phyloP scores from a whole-genome alignment of 2,888 invertebrate species.

The Meiosimyza decipiens region DNA sequence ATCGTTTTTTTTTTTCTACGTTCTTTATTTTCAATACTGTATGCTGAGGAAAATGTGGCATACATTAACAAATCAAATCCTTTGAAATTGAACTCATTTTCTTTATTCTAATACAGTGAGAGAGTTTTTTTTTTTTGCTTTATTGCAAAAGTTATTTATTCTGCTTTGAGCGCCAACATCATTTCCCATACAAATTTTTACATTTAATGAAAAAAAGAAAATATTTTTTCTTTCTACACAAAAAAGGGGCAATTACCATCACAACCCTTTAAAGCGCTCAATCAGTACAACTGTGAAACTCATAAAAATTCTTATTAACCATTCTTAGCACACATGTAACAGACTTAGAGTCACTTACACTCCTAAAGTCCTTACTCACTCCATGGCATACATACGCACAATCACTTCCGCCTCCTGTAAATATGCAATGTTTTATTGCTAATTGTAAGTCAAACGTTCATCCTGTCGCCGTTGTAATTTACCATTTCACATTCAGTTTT shows the following conservation, averaged over 20 bases:
- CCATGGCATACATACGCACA: not conserved
- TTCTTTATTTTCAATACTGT: not conserved
- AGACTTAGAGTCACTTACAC: not conserved
- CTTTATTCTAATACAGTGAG: too few species aligned
- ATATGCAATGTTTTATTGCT: slow-evolving; percentile 27
- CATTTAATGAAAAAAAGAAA: not conserved
- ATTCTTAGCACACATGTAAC: slow-evolving; percentile 24
- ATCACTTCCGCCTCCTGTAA: slow-evolving; percentile 24
- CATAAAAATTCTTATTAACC: slow-evolving; percentile 24
- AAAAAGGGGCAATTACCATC: too few species aligned
- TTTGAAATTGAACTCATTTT: not conserved
- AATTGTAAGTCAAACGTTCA: slow-evolving; percentile 33
- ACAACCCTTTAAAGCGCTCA: slow-evolving; percentile 6
- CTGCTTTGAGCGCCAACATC: not conserved
- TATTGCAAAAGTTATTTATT: too few species aligned
- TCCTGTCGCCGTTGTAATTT: slow-evolving; percentile 27
- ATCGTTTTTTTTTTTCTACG: too few species aligned
- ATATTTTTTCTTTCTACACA: too few species aligned
- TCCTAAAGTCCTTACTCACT: not conserved
- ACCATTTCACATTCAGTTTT: too few species aligned
- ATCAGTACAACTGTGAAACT: not conserved
- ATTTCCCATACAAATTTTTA: not conserved
- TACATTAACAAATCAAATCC: slow-evolving; percentile 18
- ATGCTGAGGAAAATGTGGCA: not conserved
- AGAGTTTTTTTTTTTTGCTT: too few species aligned